Evolutionary conservation across 1,140 invertebrate genomes (phyloP).

Genomic region (Argopecten irradians): DNA sequence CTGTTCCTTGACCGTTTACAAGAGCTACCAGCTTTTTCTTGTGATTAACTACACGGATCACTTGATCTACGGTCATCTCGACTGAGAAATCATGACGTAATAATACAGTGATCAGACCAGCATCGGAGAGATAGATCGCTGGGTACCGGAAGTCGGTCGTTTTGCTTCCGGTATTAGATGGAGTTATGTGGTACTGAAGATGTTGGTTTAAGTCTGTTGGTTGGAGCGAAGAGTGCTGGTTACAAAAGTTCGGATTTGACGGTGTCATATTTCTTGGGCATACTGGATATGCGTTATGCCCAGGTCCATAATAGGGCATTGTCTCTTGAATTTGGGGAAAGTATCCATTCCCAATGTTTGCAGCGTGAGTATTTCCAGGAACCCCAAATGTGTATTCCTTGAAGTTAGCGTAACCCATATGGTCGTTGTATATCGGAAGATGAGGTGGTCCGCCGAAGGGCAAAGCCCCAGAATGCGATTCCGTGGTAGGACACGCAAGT

Average conservation of each 20-base stretch:
- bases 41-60: conserved; percentile 69
- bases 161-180: neutral
- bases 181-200: neutral
- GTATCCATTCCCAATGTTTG: neutral
- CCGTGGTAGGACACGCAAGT: neutral
- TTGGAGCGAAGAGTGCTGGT: neutral
- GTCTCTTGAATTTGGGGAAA: neutral
- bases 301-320: neutral
- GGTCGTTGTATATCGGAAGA: neutral
- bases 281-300: neutral
- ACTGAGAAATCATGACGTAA: conserved; percentile 68
- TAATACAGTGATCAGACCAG: conserved; percentile 70
- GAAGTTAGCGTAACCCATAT: neutral
- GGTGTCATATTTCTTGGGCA: neutral
- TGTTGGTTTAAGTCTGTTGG: neutral
- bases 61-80: conserved; percentile 70
- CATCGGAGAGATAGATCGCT: conserved; percentile 66
- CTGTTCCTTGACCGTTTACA: conserved; percentile 63
- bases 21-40: conserved; percentile 67
- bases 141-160: conserved; percentile 63
- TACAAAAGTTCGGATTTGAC: neutral
- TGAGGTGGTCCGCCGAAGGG: neutral
- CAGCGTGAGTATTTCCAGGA: neutral
- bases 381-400: neutral
- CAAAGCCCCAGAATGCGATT: neutral